These are phyloP conservation scores for Spilosoma lubricipeda DNA, from an alignment of 2,888 invertebrate genomes.

Conservation along the genomic window DNA sequence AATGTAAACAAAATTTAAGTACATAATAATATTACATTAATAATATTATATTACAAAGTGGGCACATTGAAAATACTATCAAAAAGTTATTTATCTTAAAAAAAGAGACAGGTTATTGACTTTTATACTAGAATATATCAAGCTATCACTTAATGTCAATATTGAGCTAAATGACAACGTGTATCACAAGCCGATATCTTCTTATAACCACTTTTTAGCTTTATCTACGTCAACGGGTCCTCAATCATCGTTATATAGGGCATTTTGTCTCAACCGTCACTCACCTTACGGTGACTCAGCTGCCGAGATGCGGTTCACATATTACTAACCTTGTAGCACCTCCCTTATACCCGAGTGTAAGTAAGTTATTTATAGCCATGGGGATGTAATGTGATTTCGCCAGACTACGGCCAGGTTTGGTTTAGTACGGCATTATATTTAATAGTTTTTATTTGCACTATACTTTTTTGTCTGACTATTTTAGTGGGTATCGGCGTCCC, in stretches of 20 bases:
- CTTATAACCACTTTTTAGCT: slow-evolving; percentile 9
- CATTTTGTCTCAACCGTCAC: slow-evolving; percentile 17
- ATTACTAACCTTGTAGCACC: slow-evolving; percentile 17
- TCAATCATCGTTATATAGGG: slow-evolving; percentile 19
- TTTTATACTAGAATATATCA: neutral
- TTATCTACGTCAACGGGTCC: slow-evolving; percentile 4
- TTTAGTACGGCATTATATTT: neutral
- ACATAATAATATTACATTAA: too few species aligned
- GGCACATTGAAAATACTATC: too few species aligned
- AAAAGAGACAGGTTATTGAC: neutral
- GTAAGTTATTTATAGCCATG: slow-evolving; percentile 36
- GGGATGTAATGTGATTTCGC: slow-evolving; percentile 36
- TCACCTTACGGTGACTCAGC: slow-evolving; percentile 1
- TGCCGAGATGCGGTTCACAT: slow-evolving; percentile 3
- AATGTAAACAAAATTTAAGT: too few species aligned
- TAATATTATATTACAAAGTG: too few species aligned
- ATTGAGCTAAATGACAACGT: neutral
- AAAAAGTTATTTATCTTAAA: too few species aligned
- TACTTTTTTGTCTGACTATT: neutral
- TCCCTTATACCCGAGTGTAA: slow-evolving; percentile 24
- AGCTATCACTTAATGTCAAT: slow-evolving; percentile 5
- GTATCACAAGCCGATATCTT: slow-evolving; percentile 14
- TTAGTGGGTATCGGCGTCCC: too few species aligned
- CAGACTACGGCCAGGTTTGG: slow-evolving; percentile 5
- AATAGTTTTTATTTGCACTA: neutral